Evolutionary conservation across 2,797 vertebrate genomes (phyloP).

Genomic region (Enteromius viviparus): DNA sequence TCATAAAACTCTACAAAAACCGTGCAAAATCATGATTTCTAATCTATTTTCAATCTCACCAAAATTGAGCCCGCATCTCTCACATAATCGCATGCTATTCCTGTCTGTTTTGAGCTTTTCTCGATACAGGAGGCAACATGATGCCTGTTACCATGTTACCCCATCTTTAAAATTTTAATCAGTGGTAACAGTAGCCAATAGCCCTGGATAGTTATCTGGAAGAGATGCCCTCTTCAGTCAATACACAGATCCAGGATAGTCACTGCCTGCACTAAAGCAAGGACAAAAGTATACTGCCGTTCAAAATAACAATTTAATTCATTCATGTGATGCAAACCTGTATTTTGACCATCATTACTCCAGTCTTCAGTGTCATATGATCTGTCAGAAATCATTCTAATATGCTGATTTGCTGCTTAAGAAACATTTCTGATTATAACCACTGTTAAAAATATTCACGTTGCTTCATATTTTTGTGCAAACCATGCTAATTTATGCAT

Average conservation of each 20-base stretch:
- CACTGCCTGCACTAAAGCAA: background rate
- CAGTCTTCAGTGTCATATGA: conserved; percentile 3
- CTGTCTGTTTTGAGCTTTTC: conserved; percentile 20
- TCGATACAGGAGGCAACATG: conserved; percentile 46
- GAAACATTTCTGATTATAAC: background rate
- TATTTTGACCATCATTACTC: background rate
- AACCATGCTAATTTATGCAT: background rate
- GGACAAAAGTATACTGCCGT: background rate
- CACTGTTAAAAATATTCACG: background rate
- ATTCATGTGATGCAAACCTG: background rate
- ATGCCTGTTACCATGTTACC: conserved; percentile 50
- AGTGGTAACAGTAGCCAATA: conserved; percentile 15
- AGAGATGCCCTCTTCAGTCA: background rate
- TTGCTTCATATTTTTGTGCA: background rate
- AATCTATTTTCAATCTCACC: conserved; percentile 8
- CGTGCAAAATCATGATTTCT: too few relatives aligned
- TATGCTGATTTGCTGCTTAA: background rate
- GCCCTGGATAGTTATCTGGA: background rate
- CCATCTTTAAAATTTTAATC: conserved; percentile 50
- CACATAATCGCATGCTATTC: conserved; percentile 7
- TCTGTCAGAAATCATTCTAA: background rate
- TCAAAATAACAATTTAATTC: background rate
- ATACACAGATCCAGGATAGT: background rate
- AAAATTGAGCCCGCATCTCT: background rate
- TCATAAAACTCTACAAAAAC: too few relatives aligned